phyloP scores from a whole-genome alignment of 2,888 invertebrate species.

The Noctuana brunneofusca region DNA sequence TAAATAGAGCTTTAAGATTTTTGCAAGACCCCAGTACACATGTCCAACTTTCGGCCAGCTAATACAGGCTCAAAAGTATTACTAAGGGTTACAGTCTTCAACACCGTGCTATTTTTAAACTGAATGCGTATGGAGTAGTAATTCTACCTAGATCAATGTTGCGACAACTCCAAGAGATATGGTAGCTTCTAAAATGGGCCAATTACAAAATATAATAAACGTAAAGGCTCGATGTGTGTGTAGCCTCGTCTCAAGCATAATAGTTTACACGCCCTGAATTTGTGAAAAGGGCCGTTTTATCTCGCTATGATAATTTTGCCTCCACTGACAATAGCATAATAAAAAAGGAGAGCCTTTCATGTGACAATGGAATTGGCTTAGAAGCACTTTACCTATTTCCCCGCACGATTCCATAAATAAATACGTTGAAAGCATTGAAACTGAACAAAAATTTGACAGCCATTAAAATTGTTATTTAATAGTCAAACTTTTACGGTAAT shows the following conservation, averaged over 20 bases:
- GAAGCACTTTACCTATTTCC: neutral
- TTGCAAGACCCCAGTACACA: no score
- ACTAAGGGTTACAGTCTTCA: neutral
- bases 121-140: slow-evolving; percentile 32
- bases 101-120: slow-evolving; percentile 15
- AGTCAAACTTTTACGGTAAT: no score
- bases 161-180: slow-evolving; percentile 49
- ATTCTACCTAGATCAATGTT: slow-evolving; percentile 50
- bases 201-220: slow-evolving; percentile 80
- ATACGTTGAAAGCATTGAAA: neutral
- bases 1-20: no score
- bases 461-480: no score
- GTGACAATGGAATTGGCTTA: slow-evolving; percentile 1
- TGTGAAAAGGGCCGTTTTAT: slow-evolving; percentile 59
- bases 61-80: neutral
- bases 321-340: slow-evolving; percentile 25
- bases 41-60: neutral
- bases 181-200: slow-evolving; percentile 57
- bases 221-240: slow-evolving; percentile 53
- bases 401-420: neutral
- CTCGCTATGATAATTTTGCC: slow-evolving; percentile 32
- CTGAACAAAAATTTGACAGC: no score
- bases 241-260: slow-evolving; percentile 65
- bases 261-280: slow-evolving; percentile 73
- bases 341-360: slow-evolving; percentile 20